phyloP scores from a whole-genome alignment of 2,797 vertebrate genomes.

The Phoebastria nigripes region DNA sequence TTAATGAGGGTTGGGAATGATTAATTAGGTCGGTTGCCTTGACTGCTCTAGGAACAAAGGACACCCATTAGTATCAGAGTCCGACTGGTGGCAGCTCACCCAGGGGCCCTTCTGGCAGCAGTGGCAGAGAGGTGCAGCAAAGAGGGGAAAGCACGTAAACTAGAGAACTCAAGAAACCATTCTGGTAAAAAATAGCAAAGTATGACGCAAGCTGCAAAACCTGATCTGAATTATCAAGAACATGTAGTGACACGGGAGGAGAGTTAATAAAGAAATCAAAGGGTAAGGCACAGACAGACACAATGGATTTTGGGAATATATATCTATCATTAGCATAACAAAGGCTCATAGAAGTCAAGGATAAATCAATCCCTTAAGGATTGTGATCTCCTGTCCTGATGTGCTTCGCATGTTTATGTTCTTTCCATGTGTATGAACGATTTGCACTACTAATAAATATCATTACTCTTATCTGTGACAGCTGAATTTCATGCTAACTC shows the following conservation, averaged over 20 bases:
- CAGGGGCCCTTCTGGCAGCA: background rate
- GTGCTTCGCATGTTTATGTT: background rate
- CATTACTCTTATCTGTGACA: background rate
- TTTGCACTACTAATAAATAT: slow-evolving; percentile 19
- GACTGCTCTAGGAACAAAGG: background rate
- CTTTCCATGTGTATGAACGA: background rate
- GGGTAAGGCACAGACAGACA: background rate
- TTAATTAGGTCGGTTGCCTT: background rate
- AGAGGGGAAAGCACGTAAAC: background rate
- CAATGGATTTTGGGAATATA: background rate
- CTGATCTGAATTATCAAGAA: slow-evolving; percentile 10
- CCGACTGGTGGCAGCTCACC: background rate
- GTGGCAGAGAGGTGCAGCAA: background rate
- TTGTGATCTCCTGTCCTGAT: slow-evolving; percentile 13
- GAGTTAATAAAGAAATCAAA: slow-evolving; percentile 52
- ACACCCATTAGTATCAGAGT: background rate
- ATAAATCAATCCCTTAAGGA: slow-evolving; percentile 23
- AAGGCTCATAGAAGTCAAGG: slow-evolving; percentile 16
- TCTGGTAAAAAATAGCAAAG: background rate
- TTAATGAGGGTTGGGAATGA: background rate
- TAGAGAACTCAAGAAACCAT: background rate
- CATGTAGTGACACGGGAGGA: background rate
- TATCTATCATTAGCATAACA: slow-evolving; percentile 43
- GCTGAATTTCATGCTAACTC: background rate
- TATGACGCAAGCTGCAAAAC: background rate